phyloP scores from a whole-genome alignment of 2,888 invertebrate genomes.

The Chalcosyrphus nemorum region DNA sequence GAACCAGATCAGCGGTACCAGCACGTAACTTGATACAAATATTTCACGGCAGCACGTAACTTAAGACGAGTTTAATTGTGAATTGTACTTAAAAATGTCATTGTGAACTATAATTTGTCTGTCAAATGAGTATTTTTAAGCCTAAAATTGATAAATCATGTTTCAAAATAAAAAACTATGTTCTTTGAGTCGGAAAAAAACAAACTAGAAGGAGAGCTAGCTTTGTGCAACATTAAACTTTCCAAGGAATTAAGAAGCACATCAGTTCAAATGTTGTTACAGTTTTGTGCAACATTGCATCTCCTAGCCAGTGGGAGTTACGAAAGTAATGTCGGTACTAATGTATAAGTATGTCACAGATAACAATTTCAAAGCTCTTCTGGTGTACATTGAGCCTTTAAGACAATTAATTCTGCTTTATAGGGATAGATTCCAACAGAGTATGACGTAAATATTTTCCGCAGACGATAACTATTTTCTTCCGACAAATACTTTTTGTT shows the following conservation, averaged over 20 bases:
- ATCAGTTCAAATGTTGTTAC: neutral
- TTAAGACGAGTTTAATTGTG: neutral
- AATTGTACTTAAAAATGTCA: constrained; percentile 8
- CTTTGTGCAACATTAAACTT: neutral
- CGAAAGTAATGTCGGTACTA: neutral
- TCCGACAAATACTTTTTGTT: too few relatives aligned
- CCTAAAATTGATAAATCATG: too few relatives aligned
- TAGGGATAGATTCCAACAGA: too few relatives aligned
- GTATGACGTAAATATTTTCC: too few relatives aligned
- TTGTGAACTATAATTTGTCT: neutral
- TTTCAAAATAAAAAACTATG: too few relatives aligned
- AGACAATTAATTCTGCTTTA: too few relatives aligned
- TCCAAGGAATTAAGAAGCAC: constrained; percentile 15
- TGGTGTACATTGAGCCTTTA: too few relatives aligned
- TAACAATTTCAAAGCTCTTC: too few relatives aligned
- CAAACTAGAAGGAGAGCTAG: neutral
- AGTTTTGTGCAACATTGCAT: too few relatives aligned
- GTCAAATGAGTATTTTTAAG: neutral
- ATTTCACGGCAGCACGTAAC: neutral
- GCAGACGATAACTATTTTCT: too few relatives aligned
- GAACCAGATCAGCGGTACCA: neutral
- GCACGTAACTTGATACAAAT: neutral
- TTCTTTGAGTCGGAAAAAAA: neutral
- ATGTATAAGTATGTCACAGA: too few relatives aligned
- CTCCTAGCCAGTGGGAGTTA: neutral